Percentiles rank a stretch among this genome's conserved stretches.
Evolutionary conservation across 2,888 invertebrate species (phyloP).

Genomic region (Julus scandinavius): DNA sequence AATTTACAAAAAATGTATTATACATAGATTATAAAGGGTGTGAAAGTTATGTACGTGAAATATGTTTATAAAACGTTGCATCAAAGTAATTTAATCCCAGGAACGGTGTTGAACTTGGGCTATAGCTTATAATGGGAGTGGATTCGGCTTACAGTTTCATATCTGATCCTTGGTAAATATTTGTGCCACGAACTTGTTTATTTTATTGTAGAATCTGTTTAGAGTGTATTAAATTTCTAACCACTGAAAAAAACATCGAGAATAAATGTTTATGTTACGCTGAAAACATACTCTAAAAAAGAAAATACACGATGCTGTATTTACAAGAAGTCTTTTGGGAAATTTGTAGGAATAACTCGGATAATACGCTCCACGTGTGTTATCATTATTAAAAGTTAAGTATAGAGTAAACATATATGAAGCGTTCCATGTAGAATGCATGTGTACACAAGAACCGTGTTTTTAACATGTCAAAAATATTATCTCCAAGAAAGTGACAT

Average conservation of each 20-base stretch:
- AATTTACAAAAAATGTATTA: not conserved
- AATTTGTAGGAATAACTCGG: too few species aligned
- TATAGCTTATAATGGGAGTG: not conserved
- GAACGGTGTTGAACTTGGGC: not conserved
- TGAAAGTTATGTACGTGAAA: not conserved
- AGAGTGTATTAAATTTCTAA: not conserved
- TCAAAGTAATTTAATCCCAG: not conserved
- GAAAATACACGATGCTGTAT: too few species aligned
- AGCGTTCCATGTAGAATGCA: too few species aligned
- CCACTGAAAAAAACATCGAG: not conserved
- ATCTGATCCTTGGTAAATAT: not conserved
- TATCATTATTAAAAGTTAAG: too few species aligned
- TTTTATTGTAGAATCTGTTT: conserved; percentile 7
- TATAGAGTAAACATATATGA: too few species aligned
- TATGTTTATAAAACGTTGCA: not conserved
- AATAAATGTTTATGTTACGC: conserved; percentile 21
- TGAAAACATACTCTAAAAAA: not conserved
- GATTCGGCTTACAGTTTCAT: not conserved
- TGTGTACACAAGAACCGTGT: too few species aligned
- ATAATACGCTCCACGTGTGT: too few species aligned
- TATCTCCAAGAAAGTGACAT: too few species aligned
- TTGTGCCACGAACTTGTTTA: not conserved
- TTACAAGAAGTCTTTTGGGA: too few species aligned
- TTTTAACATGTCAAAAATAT: too few species aligned
- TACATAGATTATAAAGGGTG: not conserved